These are phyloP conservation scores for Gallinago undulata DNA, from an alignment of 2,113 vertebrate genomes.

Conservation along the genomic window DNA sequence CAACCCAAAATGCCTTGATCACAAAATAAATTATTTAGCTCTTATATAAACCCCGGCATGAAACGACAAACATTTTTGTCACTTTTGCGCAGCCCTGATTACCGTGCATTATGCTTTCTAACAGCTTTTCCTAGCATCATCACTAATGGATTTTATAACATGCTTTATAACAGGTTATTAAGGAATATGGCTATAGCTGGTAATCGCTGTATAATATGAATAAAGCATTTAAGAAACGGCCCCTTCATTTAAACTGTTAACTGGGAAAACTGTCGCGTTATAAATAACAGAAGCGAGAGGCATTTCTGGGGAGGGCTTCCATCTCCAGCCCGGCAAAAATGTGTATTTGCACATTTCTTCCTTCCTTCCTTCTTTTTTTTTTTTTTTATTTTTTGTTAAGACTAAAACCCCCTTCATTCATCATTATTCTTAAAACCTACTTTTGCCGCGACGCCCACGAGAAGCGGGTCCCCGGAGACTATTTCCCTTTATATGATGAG, in stretches of 20 bases:
- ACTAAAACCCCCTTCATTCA: background rate
- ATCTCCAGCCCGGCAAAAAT: background rate
- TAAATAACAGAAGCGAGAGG: slow-evolving; percentile 47
- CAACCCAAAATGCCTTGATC: background rate
- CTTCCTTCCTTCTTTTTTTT: too few relatives aligned
- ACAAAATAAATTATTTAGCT: slow-evolving; percentile 43
- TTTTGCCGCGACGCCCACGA: background rate
- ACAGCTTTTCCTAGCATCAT: slow-evolving; percentile 66
- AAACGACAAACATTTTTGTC: slow-evolving; percentile 12
- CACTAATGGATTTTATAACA: slow-evolving; percentile 69
- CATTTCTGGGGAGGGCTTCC: background rate
- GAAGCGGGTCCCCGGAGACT: background rate
- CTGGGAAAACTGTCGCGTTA: slow-evolving; percentile 57
- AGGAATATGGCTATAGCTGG: slow-evolving; percentile 74
- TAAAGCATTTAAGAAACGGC: slow-evolving; percentile 73
- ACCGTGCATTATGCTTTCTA: slow-evolving; percentile 59
- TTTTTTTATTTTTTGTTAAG: background rate
- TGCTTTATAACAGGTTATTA: slow-evolving; percentile 79
- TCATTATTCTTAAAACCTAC: background rate
- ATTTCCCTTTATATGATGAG: slow-evolving; percentile 6
- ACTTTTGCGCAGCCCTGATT: slow-evolving; percentile 53
- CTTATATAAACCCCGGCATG: slow-evolving; percentile 16
- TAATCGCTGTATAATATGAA: slow-evolving; percentile 76
- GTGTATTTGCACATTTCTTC: background rate
- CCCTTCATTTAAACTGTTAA: slow-evolving; percentile 73